A percentile compares a stretch with the other conserved stretches of the same genome.
These are phyloP conservation scores for Microchrysa polita DNA, from an alignment of 2,888 invertebrate genomes.

Conservation along the genomic window DNA sequence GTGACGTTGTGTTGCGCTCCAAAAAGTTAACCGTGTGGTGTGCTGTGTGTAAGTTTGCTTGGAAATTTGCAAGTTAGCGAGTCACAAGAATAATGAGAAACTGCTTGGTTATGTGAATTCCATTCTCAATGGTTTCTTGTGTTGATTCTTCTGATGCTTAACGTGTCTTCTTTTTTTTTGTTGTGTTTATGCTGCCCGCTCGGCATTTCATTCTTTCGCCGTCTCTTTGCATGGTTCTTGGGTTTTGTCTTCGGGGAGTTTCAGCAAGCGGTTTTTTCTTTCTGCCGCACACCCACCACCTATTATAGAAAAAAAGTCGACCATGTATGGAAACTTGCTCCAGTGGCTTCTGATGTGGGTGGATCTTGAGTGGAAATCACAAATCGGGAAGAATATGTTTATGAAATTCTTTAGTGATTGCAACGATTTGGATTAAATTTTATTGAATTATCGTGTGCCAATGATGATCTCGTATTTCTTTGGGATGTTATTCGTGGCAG, in stretches of 20 bases:
- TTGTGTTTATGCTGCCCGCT: constrained; percentile 12
- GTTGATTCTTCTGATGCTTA: too few relatives aligned
- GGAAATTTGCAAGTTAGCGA: constrained; percentile 20
- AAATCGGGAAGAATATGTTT: not conserved
- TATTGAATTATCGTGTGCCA: too few relatives aligned
- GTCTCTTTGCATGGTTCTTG: not conserved
- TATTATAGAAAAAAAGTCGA: not conserved
- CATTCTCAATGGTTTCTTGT: constrained; percentile 18
- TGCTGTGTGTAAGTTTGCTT: not conserved
- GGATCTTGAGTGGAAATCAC: not conserved
- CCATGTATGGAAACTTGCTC: constrained; percentile 13
- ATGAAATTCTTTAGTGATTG: constrained; percentile 1
- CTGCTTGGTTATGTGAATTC: constrained; percentile 16
- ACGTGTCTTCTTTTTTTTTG: not conserved
- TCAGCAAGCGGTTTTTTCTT: too few relatives aligned
- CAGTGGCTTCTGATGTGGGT: not conserved
- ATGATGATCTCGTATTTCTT: too few relatives aligned
- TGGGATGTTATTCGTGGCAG: too few relatives aligned
- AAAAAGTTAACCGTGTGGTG: not conserved
- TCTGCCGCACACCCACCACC: constrained; percentile 9
- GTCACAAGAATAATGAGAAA: constrained; percentile 12
- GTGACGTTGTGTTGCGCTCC: constrained; percentile 1
- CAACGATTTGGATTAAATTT: too few relatives aligned
- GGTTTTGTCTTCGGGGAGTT: too few relatives aligned
- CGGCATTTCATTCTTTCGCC: constrained; percentile 25